phyloP scores from a whole-genome alignment of 2,113 vertebrate genomes.

The Halichoerus grypus region DNA sequence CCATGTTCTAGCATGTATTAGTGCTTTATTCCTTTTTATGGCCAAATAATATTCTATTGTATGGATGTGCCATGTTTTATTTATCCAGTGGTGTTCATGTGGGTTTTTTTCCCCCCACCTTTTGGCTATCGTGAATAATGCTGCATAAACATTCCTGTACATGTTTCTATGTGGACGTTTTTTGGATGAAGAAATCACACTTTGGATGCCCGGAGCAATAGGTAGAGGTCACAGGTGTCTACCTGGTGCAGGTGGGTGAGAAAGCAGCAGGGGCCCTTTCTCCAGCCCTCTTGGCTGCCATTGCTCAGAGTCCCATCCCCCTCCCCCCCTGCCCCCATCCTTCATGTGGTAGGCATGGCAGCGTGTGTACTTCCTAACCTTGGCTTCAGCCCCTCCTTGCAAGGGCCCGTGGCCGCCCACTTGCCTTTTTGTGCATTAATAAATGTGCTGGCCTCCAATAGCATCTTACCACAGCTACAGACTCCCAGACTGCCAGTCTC shows the following conservation, averaged over 20 bases:
- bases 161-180: not conserved
- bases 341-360: rapidly evolving
- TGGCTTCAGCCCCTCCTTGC: not conserved
- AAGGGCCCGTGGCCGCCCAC: not conserved
- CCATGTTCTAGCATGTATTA: not conserved
- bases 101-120: not conserved
- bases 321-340: rapidly evolving
- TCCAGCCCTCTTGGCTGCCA: not conserved
- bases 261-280: too few species aligned
- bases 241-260: not conserved
- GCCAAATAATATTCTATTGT: not conserved
- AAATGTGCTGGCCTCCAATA: not conserved
- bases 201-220: not conserved
- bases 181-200: not conserved
- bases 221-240: not conserved
- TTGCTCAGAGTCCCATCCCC: not conserved
- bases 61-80: not conserved
- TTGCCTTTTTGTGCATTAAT: not conserved
- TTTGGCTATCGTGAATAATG: not conserved
- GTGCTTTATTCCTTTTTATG: not conserved
- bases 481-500: not conserved
- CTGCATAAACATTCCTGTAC: not conserved
- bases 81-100: not conserved
- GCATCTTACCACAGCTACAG: not conserved
- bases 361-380: rapidly evolving